Conservation (phyloP, 2,888 invertebrate species). For the Acleris emargana region DNA sequence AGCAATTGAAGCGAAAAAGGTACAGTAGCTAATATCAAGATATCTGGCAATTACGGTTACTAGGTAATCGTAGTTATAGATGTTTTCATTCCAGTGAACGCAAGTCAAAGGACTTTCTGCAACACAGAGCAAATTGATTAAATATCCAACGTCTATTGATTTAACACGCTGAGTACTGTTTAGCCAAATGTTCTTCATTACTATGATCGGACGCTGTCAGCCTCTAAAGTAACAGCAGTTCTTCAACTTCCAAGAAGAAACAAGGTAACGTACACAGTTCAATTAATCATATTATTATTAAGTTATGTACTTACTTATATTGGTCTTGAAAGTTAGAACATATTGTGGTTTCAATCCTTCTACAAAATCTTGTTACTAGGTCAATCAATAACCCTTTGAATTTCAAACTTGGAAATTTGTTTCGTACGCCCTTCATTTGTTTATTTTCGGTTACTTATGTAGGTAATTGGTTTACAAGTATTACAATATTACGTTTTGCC, state of each 20-base stretch:
- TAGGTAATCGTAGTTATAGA: not conserved
- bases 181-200: slow-evolving; percentile 13
- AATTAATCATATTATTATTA: not conserved
- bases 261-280: not conserved
- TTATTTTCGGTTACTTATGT: slow-evolving; percentile 21
- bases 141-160: slow-evolving; percentile 22
- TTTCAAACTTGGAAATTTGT: slow-evolving; percentile 14
- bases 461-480: slow-evolving; percentile 31
- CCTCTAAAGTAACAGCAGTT: not conserved
- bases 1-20: no score
- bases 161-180: slow-evolving; percentile 10
- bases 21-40: no score
- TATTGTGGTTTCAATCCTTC: slow-evolving; percentile 17
- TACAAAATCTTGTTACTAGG: slow-evolving; percentile 1
- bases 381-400: slow-evolving; percentile 5
- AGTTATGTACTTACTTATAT: not conserved
- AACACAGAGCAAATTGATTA: slow-evolving; percentile 22
- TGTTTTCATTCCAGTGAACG: not conserved
- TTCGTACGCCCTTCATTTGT: slow-evolving; percentile 11
- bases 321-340: slow-evolving; percentile 11
- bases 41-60: not conserved
- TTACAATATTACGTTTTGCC: slow-evolving; percentile 30
- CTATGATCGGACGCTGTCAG: slow-evolving; percentile 14
- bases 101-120: slow-evolving; percentile 14
- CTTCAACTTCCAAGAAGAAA: not conserved